Base-by-base conservation (phyloP, 2,797 vertebrate genomes). In the Alosa sapidissima region DNA sequence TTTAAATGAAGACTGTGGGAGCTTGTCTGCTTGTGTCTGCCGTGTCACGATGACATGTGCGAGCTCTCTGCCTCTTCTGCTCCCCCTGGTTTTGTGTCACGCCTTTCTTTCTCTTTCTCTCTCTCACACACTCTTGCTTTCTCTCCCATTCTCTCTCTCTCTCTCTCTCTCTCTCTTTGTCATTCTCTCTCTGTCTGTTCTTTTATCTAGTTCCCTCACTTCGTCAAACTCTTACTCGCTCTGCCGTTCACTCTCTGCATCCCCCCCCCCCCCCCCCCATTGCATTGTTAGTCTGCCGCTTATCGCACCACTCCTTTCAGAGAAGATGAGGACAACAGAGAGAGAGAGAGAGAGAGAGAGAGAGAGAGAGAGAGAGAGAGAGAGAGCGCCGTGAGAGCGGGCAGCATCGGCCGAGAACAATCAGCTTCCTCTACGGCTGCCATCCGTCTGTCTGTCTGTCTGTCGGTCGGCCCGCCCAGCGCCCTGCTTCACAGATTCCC, bases 371-470 rank as follows among this genome's bases (percentile, higher is more conserved):
- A 9, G 55, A n/a, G 55, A n/a, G 55, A n/a, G 55, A n/a, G 55
- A n/a, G 55, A n/a, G 19, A n/a, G 33, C 7, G 33, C 1, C 19
- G 62, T 0, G 9, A 65, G 65, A 72, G 33, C n/a, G 51, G 81
- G 28, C 2, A 65, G 47, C 81, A 84, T 47, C 84, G 52, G 52
- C 65, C 54, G 55, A 86, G 58, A 88, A 84, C 86, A 86, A 85
- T 87, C 68, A 75, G 75, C 60, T 58, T 65, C 45, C 55, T 83
- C 55, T 19, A 21, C 19, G 16, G 16, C 72, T 16, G 7, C 13
- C 28, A 13, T 72, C 16, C 54, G 41, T 41, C 9, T 11, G 49
- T 51, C 49, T 51, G 8, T 51, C 6, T 51, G 49, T 11, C 49
- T 51, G 49, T 41, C 41, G 2, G 41, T 41, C 41, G 2, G 41